These are phyloP conservation scores for Bombus soroeensis DNA, from an alignment of 1,140 invertebrate species.

Conservation along the genomic window DNA sequence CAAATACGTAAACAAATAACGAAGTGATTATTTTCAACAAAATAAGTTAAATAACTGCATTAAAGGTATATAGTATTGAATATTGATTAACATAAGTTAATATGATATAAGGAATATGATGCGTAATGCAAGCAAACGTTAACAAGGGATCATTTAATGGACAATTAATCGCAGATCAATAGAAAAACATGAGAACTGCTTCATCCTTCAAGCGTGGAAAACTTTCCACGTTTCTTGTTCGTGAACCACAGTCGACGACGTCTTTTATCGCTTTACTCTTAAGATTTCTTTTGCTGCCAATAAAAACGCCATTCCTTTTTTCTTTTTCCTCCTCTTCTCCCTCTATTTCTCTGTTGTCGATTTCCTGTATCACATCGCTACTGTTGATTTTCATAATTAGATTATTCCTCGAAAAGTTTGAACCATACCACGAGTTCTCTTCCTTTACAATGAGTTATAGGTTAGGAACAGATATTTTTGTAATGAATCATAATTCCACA, in stretches of 20 bases:
- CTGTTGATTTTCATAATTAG: slow-evolving; percentile 18
- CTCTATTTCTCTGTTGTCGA: too few relatives aligned
- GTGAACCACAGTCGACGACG: slow-evolving; percentile 1
- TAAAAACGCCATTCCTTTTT: background rate
- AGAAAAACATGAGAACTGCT: slow-evolving; percentile 16
- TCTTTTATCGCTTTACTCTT: slow-evolving; percentile 26
- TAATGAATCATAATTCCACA: too few relatives aligned
- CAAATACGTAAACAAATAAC: background rate
- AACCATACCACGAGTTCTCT: too few relatives aligned
- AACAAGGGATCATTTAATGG: background rate
- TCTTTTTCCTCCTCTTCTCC: background rate
- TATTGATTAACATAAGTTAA: background rate
- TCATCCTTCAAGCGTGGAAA: slow-evolving; percentile 18
- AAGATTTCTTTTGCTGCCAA: slow-evolving; percentile 11
- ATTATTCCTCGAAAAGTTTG: background rate
- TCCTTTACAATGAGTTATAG: too few relatives aligned
- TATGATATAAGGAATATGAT: background rate
- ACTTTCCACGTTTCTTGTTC: slow-evolving; percentile 37
- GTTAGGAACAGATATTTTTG: too few relatives aligned
- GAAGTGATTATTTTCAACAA: background rate
- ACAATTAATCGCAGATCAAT: slow-evolving; percentile 22
- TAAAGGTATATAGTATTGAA: background rate
- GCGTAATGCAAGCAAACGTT: background rate
- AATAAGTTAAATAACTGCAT: too few relatives aligned
- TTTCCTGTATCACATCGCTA: background rate